These are phyloP conservation scores for Chironomus striatipennis DNA, from an alignment of 1,140 invertebrate species.

Conservation along the genomic window DNA sequence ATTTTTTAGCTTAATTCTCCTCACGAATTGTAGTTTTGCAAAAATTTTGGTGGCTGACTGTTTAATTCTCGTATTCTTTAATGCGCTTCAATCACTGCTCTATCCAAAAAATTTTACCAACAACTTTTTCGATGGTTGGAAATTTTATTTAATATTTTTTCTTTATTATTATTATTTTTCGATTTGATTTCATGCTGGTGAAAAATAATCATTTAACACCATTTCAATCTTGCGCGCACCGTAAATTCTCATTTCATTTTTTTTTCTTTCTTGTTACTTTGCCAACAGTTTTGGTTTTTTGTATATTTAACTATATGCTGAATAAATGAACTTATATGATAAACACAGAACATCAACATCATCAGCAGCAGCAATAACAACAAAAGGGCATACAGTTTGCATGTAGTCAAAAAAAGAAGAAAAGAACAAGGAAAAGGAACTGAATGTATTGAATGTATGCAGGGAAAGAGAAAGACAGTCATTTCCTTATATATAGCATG, in stretches of 20 bases:
- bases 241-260: not conserved
- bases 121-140: not conserved
- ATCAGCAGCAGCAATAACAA: no score
- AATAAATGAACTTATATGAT: no score
- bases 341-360: no score
- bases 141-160: not conserved
- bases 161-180: not conserved
- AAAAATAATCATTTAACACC: constrained; percentile 14
- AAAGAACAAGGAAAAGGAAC: no score
- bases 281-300: not conserved
- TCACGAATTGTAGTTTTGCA: no score
- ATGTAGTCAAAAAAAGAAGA: no score
- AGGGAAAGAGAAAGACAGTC: no score
- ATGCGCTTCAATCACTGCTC: no score
- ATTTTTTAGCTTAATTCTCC: not conserved
- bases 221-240: constrained; percentile 1
- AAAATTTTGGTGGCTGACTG: no score
- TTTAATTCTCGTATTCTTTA: no score
- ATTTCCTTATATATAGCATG: constrained; percentile 11
- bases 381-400: no score
- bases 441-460: not conserved
- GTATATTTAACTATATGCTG: not conserved
- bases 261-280: not conserved
- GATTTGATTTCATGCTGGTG: constrained; percentile 12
- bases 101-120: no score